Base-by-base conservation (phyloP, 2,888 invertebrate genomes). In the Plusia festucae region DNA sequence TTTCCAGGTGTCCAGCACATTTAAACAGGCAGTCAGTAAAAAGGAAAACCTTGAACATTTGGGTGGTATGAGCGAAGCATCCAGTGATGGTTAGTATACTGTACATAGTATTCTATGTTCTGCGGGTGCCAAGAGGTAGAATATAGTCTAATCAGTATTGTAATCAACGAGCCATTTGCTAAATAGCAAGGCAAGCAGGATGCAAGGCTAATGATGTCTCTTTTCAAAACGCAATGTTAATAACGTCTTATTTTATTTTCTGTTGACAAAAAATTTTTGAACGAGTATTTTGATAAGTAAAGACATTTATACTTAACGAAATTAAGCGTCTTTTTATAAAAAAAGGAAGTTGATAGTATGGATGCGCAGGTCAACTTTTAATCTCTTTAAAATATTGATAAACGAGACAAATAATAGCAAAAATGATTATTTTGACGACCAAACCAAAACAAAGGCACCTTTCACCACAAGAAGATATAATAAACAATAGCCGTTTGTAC, bases 1-100 rank as follows among this genome's bases (percentile, higher is more conserved):
- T 0, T 72, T 79, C 1, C 88, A 95, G 93, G 97, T 99, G 44
- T 97, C 98, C 40, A 97, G 97, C 86, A 98, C 98, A 79, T 99
- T 99, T 94, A 99, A 99, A 92, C 98, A 98, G 87, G 97, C 97
- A 64, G 98, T 99, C 70, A 98, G 98, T 79, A 98, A 98, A 94
- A 97, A 98, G 88, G 98, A 98, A 89, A 99, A 99, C 86, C 95
- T 99, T 70, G 98, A 99, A 91, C 98, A 98, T 20, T 94, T 98
- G 66, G 98, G 98, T 16, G 99, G 99, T 18, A 98, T 98, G 96
- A 98, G 99, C 15, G 97, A 98, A 86, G 98, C 98, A 7, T 99
- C 99, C 22, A 98, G 98, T 82, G 99, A 98, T 91, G 99, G 99
- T 86, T 73, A 84, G 82, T 75, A 53, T 58, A 40, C 7, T 30